Base-by-base conservation (phyloP, 2,797 vertebrate species). In the Trematomus bernacchii region DNA sequence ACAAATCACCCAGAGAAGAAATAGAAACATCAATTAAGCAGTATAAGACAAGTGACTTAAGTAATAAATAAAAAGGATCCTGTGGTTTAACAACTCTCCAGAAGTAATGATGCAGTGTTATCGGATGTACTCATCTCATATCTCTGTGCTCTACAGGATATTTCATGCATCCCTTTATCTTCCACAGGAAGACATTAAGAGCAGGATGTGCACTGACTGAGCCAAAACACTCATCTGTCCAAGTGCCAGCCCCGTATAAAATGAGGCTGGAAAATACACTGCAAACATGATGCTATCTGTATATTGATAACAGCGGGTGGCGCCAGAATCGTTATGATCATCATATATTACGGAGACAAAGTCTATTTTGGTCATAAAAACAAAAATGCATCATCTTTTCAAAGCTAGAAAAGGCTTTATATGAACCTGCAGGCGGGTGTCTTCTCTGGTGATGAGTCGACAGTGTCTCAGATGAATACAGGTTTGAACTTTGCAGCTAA, bases 151-250 rank as follows among this genome's bases (percentile, higher is more conserved):
- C 57, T 42, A 15, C 73, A 18, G 80, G 74, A 64, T 18, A 44
- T 18, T 47, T 68, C 69, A 65, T 61, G 54, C 33, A 21, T 82
- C 52, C 27, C 27, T 69, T 87, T 89, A 89, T 92, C 87, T 87
- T 23, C 33, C 76, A 74, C 85, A 76, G 89, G 91, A 90, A 91
- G 80, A 88, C 89, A 92, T 93, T 90, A 92, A 82, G 74, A 76
- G 63, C 90, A 91, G 85, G 88, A 87, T 85, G 86, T 91, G 65
- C 82, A 85, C 61, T 2, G 10, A 78, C 44, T 71, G 73, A 82
- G 63, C 33, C 37, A 5, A 78, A 57, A 73, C 52, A 52, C 71
- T 90, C 75, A 85, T 88, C 76, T 66, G 80, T 83, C 83, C 63
- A 37, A 73, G 78, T 66, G 80, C 48, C 64, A 48, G 71, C 21